Conservation (phyloP, 2,113 vertebrate genomes). For the Oryctolagus cuniculus region mOryCun1.1 NC_091433.1:142082501-142083000, state of each 20-base stretch:
- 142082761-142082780: background rate
- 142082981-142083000: constrained; percentile 4
- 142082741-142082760: background rate
- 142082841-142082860: background rate
- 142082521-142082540: background rate
- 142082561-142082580: background rate
- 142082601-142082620: background rate
- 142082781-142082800: background rate
- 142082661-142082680: background rate
- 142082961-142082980: background rate
- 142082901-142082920: background rate
- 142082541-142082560: background rate
- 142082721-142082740: background rate
- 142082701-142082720: constrained; percentile 11
- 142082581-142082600: background rate
- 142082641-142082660: background rate
- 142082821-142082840: background rate
- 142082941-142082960: background rate
- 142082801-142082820: background rate
- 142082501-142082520: background rate
- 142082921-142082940: background rate
- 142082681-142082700: background rate
- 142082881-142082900: background rate
- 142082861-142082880: constrained; percentile 17
- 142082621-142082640: background rate